Evolutionary conservation across 2,888 invertebrate species (phyloP), one percentile per base, ranked within the genome.

Genomic region (Nemotelus nigrinus): DNA sequence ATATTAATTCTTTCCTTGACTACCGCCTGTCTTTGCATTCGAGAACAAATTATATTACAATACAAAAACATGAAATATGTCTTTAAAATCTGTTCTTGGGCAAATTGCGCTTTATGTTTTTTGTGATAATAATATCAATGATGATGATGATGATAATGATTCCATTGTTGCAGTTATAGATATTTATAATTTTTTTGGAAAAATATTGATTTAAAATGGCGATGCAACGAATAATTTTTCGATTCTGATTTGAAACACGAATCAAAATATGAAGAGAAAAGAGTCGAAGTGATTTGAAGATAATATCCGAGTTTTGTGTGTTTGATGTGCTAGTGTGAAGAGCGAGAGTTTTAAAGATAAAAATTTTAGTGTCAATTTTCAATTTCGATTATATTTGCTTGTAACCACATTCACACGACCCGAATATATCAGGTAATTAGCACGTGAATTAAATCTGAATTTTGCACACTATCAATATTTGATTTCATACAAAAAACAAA

Each of bases 51-150:
- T 25, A 25, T 25, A 25, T 25, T 25, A 25, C 25, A 25, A 25
- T 25, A 25, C 25, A 25, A 25, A 25, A 25, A 25, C 25, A 25
- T 25, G 25, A 25, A 25, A 0, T 25, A 25, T 25, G 25, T 25
- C 25, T 25, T 58, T 25, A 43, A 63, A 63, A 63, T 39, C 3
- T 7, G 4, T 53, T 65, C 45, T 45, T 55, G 70, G 70, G 70
- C 70, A 53, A 7, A 70, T 43, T 55, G 70, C 70, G 70, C 70
- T 70, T 70, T 70, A 70, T 70, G 70, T 70, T 70, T 60, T 25
- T 70, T 68, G 70, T 70, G 70, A 70, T 70, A 70, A 50, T 43
- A 70, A 70, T 39, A 25, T 25, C 25, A 25, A 25, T 25, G 25
- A 25, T 25, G 25, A 25, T 25, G 25, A 25, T 25, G 25, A 25